Evolutionary conservation across 2,797 vertebrate species (phyloP), one percentile per base, ranked within the genome.

Genomic region (Novumbra hubbsi): DNA sequence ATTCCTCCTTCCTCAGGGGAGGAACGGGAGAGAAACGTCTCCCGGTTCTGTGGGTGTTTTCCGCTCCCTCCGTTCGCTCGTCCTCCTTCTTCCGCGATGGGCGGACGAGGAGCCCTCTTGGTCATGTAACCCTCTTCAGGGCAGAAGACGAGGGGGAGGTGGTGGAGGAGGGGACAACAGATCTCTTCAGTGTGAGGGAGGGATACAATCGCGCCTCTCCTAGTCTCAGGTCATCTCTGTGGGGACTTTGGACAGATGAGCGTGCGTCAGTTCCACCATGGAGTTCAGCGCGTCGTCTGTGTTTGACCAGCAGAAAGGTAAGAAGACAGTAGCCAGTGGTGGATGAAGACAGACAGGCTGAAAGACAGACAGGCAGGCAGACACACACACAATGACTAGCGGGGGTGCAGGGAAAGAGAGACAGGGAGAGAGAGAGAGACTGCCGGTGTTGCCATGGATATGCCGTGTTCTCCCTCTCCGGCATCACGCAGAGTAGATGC

Each of bases 301-400:
- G 73, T 96, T 96, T 80, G 95, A 95, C 89, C 95, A 94, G 80
- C 94, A 92, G 34, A 95, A 94, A 95, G 95, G 95, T 96, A 94
- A 93, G 16, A 94, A 93, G 16, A 66, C 6, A 57, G 73, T 16
- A 69, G 41, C 70, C 49, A 27, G 24, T 30, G 49, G 16, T n/a
- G 24, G 8, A 49, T 69, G 15, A 15, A 70, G 4, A 12, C 41
- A 45, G 41, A 6, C 41, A 45, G 41, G 14, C 41, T 12, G 41
- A 45, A 1, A 55, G 77, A 49, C 64, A 67, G 30, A n/a, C 12
- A 21, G 41, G 19, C 52, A 52, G 71, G 15, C 45, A 65, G 68
- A 60, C n/a, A n/a, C n/a, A n/a, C n/a, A n/a, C n/a, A n/a, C n/a
- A n/a, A n/a, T n/a, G n/a, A n/a, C n/a, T n/a, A n/a, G n/a, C n/a